phyloP scores from a whole-genome alignment of 2,888 invertebrate genomes.

The Atrina japonica region DNA sequence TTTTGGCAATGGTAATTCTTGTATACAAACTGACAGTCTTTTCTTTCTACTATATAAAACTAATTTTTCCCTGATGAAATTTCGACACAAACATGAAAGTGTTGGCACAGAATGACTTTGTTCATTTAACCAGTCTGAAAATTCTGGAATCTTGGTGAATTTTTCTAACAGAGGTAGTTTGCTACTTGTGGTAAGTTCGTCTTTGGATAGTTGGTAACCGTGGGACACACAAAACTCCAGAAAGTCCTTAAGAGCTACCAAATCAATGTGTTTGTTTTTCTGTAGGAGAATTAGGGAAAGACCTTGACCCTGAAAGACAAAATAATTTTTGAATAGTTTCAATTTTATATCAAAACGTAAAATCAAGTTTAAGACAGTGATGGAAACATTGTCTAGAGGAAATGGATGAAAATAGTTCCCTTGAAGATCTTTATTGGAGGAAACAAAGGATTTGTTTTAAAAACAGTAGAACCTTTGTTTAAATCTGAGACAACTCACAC shows the following conservation, averaged over 20 bases:
- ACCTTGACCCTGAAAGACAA: too few relatives aligned
- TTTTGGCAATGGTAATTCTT: slow-evolving; percentile 33
- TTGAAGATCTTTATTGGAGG: too few relatives aligned
- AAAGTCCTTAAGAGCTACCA: slow-evolving; percentile 22
- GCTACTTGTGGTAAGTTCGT: slow-evolving; percentile 1
- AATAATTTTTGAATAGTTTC: too few relatives aligned
- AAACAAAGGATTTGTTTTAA: too few relatives aligned
- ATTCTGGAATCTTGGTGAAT: not conserved
- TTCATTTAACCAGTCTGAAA: slow-evolving; percentile 1
- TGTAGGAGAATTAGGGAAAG: too few relatives aligned
- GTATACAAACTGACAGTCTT: slow-evolving; percentile 19
- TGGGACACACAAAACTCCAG: slow-evolving; percentile 39
- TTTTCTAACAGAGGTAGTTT: not conserved
- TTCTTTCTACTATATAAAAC: slow-evolving; percentile 29
- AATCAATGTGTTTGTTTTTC: slow-evolving; percentile 14
- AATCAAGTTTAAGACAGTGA: too few relatives aligned
- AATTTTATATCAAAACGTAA: too few relatives aligned
- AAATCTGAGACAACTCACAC: too few relatives aligned
- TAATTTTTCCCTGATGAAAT: slow-evolving; percentile 12
- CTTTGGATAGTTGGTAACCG: slow-evolving; percentile 44
- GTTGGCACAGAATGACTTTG: not conserved
- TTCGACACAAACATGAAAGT: slow-evolving; percentile 11
- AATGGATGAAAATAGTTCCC: too few relatives aligned
- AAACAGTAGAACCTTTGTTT: too few relatives aligned
- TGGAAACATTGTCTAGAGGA: too few relatives aligned